Base-by-base conservation (phyloP, 2,797 vertebrate species). In the Halcyon badia region DNA sequence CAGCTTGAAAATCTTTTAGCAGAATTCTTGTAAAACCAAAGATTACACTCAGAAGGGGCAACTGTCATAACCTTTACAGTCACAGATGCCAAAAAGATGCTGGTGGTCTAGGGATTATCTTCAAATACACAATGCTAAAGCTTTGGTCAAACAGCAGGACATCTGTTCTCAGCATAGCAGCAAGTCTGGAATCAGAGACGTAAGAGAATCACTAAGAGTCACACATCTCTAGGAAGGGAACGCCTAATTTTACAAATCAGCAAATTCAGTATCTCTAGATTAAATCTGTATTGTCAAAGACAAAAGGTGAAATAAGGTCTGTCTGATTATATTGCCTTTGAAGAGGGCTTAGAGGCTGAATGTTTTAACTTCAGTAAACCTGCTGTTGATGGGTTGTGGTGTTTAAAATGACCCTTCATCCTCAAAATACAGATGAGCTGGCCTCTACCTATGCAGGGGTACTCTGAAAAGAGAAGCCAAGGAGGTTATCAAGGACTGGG, bases 71-170 rank as follows among this genome's bases (percentile, higher is more conserved):
- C 72, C 92, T 92, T 92, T 95, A 44, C 35, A 49, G 62, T 87
- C 82, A 91, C 69, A 80, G 83, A 92, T 78, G 49, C 79, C 0
- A 0, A 78, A 95, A 94, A 94, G 35, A 87, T 69, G 62, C 35
- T 89, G 71, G 87, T 91, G 89, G 87, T 91, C 94, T 87, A 49
- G 39, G 46, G 95, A 89, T 96, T 96, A 95, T 94, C 94, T 91
- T 95, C 75, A 91, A 87, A 91, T 71, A 85, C 52, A 72, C 72
- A 94, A 57, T 42, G 65, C 64, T 61, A 75, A 91, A 71, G 73
- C 73, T 92, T 51, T 17, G 19, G 54, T 6, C 2, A 4, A 96
- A 92, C 77, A 93, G 88, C 70, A 64, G 66, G 90, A 64, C 0
- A 5, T 62, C 92, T 90, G 83, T 51, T 87, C 83, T 76, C 48